Evolutionary conservation across 2,113 vertebrate species (phyloP).

Genomic region (Crotophaga sulcirostris): DNA sequence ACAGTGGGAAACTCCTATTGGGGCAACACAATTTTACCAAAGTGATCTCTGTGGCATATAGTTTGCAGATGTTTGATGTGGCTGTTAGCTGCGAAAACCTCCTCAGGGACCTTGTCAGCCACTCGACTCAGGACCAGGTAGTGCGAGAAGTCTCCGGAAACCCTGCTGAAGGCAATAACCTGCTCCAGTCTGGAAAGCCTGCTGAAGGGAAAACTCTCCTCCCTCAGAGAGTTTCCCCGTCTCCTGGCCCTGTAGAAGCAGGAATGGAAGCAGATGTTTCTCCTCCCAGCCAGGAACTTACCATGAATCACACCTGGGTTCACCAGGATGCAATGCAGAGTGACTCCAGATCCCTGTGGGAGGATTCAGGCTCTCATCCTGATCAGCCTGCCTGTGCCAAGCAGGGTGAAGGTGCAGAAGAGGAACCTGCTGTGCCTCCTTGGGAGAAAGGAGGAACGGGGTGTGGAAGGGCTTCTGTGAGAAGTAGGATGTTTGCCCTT

Average conservation of each 20-base stretch:
- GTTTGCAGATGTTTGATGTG: constrained; percentile 92
- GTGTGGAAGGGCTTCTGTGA: too few relatives aligned
- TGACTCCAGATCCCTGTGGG: neutral
- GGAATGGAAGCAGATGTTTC: neutral
- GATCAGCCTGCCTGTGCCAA: neutral
- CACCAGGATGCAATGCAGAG: accelerated
- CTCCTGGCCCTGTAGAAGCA: neutral
- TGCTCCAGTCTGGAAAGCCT: neutral
- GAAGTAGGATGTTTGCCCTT: too few relatives aligned
- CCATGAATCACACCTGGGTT: neutral
- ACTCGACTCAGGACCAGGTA: constrained; percentile 46
- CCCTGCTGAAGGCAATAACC: neutral
- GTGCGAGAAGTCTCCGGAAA: constrained; percentile 12
- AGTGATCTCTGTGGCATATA: constrained; percentile 83
- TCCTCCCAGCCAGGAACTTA: neutral
- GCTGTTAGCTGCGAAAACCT: constrained; percentile 87
- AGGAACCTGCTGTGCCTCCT: neutral
- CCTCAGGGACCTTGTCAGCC: constrained; percentile 79
- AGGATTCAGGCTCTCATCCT: neutral
- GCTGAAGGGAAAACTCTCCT: neutral
- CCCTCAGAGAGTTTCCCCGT: neutral
- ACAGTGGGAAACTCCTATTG: constrained; percentile 83
- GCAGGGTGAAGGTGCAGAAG: neutral
- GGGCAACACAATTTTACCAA: constrained; percentile 88
- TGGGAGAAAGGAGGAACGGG: neutral